A percentile compares a stretch with the other conserved stretches of the same genome.
Evolutionary conservation across 2,797 vertebrate genomes (phyloP).

Genomic region (Anniella stebbinsi): DNA sequence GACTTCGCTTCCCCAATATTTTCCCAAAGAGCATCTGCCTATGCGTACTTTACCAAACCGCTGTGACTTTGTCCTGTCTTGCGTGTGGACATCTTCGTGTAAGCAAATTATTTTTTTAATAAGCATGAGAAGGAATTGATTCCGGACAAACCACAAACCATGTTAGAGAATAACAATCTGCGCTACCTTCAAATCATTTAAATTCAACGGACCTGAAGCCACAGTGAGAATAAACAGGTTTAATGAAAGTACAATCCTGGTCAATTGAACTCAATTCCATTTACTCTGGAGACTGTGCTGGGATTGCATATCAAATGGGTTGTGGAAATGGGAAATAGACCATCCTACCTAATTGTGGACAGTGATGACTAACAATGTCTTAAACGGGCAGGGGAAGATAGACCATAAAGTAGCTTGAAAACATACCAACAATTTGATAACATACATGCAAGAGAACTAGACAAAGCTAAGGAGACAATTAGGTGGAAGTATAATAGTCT

Average conservation of each 20-base stretch:
- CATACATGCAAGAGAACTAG: not conserved
- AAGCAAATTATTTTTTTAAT: not conserved
- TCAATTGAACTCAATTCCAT: not conserved
- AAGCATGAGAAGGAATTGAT: not conserved
- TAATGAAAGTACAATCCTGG: not conserved
- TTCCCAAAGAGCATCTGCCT: no score
- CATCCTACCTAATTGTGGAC: not conserved
- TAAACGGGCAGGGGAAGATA: not conserved
- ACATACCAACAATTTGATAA: not conserved
- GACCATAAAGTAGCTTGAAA: not conserved
- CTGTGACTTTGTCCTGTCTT: not conserved
- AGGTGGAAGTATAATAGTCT: not conserved
- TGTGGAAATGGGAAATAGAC: not conserved
- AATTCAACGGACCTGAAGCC: not conserved
- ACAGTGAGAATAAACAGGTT: not conserved
- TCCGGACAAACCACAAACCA: not conserved
- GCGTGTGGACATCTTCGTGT: not conserved
- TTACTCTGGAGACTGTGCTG: not conserved
- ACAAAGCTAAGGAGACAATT: not conserved
- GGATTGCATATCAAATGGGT: not conserved
- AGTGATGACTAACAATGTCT: no score
- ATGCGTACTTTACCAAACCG: not conserved
- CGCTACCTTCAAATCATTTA: no score
- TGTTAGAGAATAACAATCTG: no score
- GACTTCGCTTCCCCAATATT: not conserved